A percentile compares a stretch with the other conserved stretches of the same genome.
phyloP scores from a whole-genome alignment of 2,888 invertebrate genomes.

The Pristionchus arcanus region DNA sequence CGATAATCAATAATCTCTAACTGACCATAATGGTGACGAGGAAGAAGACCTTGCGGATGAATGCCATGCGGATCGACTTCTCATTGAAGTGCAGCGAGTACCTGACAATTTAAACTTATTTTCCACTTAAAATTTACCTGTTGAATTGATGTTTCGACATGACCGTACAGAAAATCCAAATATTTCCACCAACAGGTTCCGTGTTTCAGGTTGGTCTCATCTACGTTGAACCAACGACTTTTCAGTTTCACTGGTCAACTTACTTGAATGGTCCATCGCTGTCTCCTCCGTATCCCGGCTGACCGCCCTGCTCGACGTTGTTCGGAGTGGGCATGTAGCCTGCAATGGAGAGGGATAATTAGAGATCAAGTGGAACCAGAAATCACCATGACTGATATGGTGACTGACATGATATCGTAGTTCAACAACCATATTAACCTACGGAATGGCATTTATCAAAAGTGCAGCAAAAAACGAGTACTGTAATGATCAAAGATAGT shows the following conservation, averaged over 20 bases:
- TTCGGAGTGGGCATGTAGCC: constrained; percentile 54
- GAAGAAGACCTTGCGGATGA: constrained; percentile 76
- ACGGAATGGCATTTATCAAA: not conserved
- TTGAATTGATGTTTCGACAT: no score
- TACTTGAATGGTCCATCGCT: constrained; percentile 53
- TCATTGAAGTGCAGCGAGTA: constrained; percentile 69
- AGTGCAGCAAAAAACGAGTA: not conserved
- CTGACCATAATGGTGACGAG: constrained; percentile 76
- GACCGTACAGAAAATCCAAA: no score
- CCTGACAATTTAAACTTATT: not conserved
- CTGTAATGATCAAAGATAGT: not conserved
- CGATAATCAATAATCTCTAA: not conserved
- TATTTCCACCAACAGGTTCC: not conserved
- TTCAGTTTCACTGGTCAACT: not conserved
- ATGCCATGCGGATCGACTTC: constrained; percentile 74
- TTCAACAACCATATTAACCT: not conserved
- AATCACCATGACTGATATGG: not conserved
- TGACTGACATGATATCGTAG: no score
- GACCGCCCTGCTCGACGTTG: constrained; percentile 30
- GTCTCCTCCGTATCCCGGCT: constrained; percentile 47
- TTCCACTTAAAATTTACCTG: no score
- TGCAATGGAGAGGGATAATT: not conserved
- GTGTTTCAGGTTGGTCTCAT: not conserved
- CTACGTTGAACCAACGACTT: not conserved
- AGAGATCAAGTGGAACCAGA: not conserved